A percentile compares a stretch with the other conserved stretches of the same genome.
Evolutionary conservation across 2,113 vertebrate genomes (phyloP).

Genomic region (Hassar affinis): DNA sequence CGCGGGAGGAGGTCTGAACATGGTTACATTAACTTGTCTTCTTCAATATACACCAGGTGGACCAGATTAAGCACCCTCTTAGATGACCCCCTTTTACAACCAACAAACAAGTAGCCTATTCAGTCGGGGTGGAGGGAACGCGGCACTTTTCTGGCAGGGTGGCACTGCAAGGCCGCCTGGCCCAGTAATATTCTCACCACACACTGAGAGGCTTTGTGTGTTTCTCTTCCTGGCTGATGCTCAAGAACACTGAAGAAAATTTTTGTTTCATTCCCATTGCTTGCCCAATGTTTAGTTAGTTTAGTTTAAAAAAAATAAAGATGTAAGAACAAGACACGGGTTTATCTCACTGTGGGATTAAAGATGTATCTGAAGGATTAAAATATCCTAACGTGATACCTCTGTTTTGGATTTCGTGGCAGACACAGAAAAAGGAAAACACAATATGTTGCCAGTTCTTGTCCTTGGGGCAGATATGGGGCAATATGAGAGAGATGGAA

Average conservation of each 20-base stretch:
- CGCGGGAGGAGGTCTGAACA: slow-evolving; percentile 38
- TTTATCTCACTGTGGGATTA: slow-evolving; percentile 66
- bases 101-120: slow-evolving; percentile 69
- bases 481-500: not conserved
- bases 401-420: slow-evolving; percentile 66
- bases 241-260: slow-evolving; percentile 59
- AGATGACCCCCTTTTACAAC: slow-evolving; percentile 63
- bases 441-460: not conserved
- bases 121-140: slow-evolving; percentile 54
- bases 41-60: slow-evolving; percentile 59
- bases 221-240: slow-evolving; percentile 57
- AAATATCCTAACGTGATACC: slow-evolving; percentile 72
- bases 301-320: slow-evolving; percentile 43
- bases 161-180: slow-evolving; percentile 61
- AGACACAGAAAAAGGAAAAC: not conserved
- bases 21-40: slow-evolving; percentile 56
- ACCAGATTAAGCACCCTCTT: slow-evolving; percentile 64
- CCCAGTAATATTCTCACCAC: slow-evolving; percentile 63
- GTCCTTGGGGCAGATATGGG: not conserved
- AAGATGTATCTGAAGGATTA: slow-evolving; percentile 74
- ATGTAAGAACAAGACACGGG: slow-evolving; percentile 27
- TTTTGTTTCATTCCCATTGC: slow-evolving; percentile 61
- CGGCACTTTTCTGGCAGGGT: slow-evolving; percentile 67
- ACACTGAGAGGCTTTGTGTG: slow-evolving; percentile 71
- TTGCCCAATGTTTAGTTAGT: slow-evolving; percentile 55